phyloP scores from a whole-genome alignment of 2,888 invertebrate species.

The Monochamus alternatus region DNA sequence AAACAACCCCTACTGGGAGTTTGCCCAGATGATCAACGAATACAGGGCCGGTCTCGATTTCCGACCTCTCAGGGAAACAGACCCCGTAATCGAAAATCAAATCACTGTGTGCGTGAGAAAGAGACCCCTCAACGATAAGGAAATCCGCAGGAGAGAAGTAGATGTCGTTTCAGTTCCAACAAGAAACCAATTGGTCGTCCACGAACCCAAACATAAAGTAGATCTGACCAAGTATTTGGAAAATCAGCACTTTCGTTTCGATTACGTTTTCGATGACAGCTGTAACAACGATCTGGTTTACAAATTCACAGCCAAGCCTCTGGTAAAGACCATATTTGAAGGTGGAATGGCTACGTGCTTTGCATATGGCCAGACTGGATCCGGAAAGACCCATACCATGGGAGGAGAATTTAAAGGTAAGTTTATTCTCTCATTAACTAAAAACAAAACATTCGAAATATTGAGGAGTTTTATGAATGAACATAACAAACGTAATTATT shows the following conservation, averaged over 20 bases:
- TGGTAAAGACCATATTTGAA: constrained; percentile 98
- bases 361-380: constrained; percentile 99
- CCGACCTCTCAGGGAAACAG: constrained; percentile 81
- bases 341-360: constrained; percentile 99
- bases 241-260: constrained; percentile 98
- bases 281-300: constrained; percentile 97
- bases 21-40: constrained; percentile 95
- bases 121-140: constrained; percentile 96
- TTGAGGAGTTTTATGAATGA: too few relatives aligned
- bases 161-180: constrained; percentile 97
- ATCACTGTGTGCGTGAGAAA: constrained; percentile 99
- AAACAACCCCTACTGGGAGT: constrained; percentile 98
- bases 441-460: too few relatives aligned
- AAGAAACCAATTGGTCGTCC: constrained; percentile 88
- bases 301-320: constrained; percentile 97
- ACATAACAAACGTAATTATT: too few relatives aligned
- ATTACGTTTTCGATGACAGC: constrained; percentile 98
- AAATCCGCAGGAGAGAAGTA: constrained; percentile 87
- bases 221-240: constrained; percentile 99
- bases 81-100: constrained; percentile 88
- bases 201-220: constrained; percentile 95
- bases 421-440: constrained; percentile 67
- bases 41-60: constrained; percentile 73
- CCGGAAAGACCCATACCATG: constrained; percentile 99
- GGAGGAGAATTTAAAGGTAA: constrained; percentile 94